phyloP scores from a whole-genome alignment of 2,888 invertebrate species.

The Theristus sp. region DNA sequence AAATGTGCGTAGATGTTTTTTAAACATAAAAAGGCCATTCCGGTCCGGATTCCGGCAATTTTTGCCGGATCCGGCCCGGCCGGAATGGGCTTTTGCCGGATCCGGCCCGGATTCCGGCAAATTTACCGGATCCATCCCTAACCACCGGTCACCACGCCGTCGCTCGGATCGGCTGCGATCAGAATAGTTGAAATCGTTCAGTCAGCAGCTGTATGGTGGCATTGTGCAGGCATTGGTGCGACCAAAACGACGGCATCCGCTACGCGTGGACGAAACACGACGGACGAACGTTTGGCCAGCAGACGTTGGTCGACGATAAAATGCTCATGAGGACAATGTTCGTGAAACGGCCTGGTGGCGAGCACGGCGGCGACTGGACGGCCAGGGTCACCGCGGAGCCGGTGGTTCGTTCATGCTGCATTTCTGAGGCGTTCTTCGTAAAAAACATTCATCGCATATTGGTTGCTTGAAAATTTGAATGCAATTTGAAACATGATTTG shows the following conservation, averaged over 20 bases:
- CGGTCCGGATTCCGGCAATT: no score
- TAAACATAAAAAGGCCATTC: no score
- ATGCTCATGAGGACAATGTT: conserved; percentile 61
- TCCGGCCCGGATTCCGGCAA: not conserved
- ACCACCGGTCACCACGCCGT: no score
- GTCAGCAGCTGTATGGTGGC: no score
- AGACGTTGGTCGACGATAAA: conserved; percentile 62
- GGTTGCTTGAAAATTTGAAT: not conserved
- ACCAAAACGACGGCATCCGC: conserved; percentile 59
- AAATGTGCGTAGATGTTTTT: no score
- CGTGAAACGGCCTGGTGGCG: conserved; percentile 59
- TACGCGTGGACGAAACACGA: conserved; percentile 86
- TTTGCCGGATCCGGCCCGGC: no score
- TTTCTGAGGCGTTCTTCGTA: no score
- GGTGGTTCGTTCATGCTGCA: conserved; percentile 30
- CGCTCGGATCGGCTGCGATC: conserved; percentile 8
- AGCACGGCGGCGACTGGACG: conserved; percentile 80
- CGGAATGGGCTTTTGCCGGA: no score
- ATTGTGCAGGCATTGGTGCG: conserved; percentile 64
- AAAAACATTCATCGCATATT: no score
- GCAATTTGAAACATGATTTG: no score
- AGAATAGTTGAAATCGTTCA: no score
- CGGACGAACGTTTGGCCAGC: conserved; percentile 71
- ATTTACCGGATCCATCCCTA: conserved; percentile 21
- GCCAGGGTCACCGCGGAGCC: conserved; percentile 51